Base-by-base conservation (phyloP, 2,113 vertebrate species). In the Ascaphus truei region DNA sequence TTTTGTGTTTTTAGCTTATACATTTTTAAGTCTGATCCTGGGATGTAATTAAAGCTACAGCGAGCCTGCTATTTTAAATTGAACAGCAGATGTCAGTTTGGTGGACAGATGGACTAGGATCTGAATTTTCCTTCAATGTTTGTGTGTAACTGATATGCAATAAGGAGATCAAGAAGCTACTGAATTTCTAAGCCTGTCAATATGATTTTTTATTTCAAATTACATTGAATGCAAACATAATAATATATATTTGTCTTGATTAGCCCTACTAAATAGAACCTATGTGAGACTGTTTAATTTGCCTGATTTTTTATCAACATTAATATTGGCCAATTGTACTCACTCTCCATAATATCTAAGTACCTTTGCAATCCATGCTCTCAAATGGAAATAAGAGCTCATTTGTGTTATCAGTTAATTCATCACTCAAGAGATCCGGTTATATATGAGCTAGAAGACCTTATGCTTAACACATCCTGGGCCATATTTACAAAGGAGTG, bases 161-260 rank as follows among this genome's bases (percentile, higher is more conserved):
- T 41, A 30, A 51, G 45, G 43, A 57, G 56, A 61, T 61, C 56
- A 61, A 48, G 67, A 33, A 36, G 29, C 30, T 12, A 18, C n/a
- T 22, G 30, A 60, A 69, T 61, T 25, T 52, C 31, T 34, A 61
- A 41, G 67, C 43, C 67, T 69, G 67, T 69, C 67, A 69, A 69
- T 69, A 61, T 27, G 34, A 69, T 69, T 61, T n/a, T 69, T 52
- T 15, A 69, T 69, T 69, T 39, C 18, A 69, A 69, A 61, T 69
- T 61, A 53, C 31, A 47, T 41, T 41, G 33, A 52, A 16, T 61
- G 52, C 20, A 36, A 41, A 22, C 20, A 37, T 39, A 30, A 53
- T 16, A 53, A 53, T 15, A 12, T 55, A 37, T 41, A 29, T 61
- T 61, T 71, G n/a, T 71, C 51, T 71, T 61, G 45, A 71, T 61